These are phyloP conservation scores for Rhegmatorhina hoffmannsi DNA, from an alignment of 2,113 vertebrate genomes.

Conservation along the genomic window DNA sequence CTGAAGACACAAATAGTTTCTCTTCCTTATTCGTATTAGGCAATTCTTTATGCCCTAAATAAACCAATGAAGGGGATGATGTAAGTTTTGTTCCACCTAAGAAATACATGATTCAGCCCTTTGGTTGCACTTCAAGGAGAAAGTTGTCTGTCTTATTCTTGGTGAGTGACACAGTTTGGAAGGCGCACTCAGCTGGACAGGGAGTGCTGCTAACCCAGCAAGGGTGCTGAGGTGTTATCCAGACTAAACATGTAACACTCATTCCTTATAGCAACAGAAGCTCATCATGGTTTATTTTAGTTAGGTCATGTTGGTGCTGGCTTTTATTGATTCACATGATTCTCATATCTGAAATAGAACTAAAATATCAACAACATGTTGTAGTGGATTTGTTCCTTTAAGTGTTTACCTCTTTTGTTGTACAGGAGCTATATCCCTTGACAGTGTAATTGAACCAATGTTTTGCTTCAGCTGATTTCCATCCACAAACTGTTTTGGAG, in stretches of 20 bases:
- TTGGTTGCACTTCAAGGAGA: neutral
- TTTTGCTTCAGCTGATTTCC: constrained; percentile 66
- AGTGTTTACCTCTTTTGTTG: constrained; percentile 38
- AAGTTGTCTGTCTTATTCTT: neutral
- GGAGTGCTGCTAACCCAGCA: neutral
- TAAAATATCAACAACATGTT: neutral
- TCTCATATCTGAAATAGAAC: constrained; percentile 42
- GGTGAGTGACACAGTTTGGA: neutral
- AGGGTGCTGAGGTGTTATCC: neutral
- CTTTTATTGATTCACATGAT: constrained; percentile 54
- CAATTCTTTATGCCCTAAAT: neutral
- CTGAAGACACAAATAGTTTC: neutral
- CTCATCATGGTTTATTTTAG: constrained; percentile 44
- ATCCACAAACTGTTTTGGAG: constrained; percentile 64
- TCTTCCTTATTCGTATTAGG: neutral
- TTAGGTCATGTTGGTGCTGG: neutral
- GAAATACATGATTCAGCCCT: neutral
- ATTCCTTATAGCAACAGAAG: constrained; percentile 7
- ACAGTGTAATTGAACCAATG: constrained; percentile 30
- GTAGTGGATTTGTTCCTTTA: constrained; percentile 1
- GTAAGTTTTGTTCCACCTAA: neutral
- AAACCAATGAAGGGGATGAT: neutral
- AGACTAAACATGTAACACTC: neutral
- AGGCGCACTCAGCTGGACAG: neutral
- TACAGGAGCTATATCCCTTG: constrained; percentile 24